Conservation (phyloP, 2,113 vertebrate species). For the Thunnus maccoyii region DNA sequence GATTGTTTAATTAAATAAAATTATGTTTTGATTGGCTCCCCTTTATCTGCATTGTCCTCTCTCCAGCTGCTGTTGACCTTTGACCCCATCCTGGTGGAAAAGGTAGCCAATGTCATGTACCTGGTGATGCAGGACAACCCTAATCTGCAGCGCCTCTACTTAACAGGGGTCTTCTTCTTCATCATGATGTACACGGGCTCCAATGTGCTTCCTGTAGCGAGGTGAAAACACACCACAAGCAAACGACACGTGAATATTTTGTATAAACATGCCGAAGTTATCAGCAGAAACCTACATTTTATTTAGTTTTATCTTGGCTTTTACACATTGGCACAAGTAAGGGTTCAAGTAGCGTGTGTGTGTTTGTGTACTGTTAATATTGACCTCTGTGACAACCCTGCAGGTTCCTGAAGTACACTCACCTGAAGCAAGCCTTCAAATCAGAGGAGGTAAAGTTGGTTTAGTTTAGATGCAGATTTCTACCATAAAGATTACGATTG, state of each 20-base stretch:
- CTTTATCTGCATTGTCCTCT: background rate
- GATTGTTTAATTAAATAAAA: background rate
- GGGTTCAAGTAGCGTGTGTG: background rate
- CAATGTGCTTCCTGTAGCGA: slow-evolving; percentile 97
- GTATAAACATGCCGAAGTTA: background rate
- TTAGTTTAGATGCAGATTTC: background rate
- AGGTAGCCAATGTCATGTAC: slow-evolving; percentile 93
- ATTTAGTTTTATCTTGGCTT: too few relatives aligned
- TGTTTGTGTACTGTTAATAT: background rate
- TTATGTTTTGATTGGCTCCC: background rate
- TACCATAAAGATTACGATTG: background rate
- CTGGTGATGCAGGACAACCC: slow-evolving; percentile 98
- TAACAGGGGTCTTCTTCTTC: slow-evolving; percentile 98
- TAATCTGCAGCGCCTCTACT: slow-evolving; percentile 96
- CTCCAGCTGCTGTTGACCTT: slow-evolving; percentile 96
- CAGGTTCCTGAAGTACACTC: slow-evolving; percentile 98
- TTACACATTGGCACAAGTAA: too few relatives aligned
- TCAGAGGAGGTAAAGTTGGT: slow-evolving; percentile 92
- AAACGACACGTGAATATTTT: too few relatives aligned
- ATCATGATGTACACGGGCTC: slow-evolving; percentile 99
- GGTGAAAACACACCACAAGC: slow-evolving; percentile 81
- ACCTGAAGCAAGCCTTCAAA: slow-evolving; percentile 97
- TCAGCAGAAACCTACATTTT: too few relatives aligned
- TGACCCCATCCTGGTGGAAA: slow-evolving; percentile 99
- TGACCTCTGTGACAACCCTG: slow-evolving; percentile 7